Base-by-base conservation (phyloP, 2,888 invertebrate genomes). In the Hypselothyrea guttata region DNA sequence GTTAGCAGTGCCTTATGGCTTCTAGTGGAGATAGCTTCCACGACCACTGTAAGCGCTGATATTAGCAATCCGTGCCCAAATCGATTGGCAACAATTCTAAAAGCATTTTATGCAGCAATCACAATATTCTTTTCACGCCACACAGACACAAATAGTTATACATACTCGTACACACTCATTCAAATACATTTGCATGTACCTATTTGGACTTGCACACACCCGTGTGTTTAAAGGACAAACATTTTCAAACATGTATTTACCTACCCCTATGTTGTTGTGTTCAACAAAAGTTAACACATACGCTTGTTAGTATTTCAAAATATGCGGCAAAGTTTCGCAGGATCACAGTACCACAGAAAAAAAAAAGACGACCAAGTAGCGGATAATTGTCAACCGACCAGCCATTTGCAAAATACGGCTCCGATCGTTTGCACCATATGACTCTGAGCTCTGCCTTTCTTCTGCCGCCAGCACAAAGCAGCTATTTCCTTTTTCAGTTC, bases 71-170 rank as follows among this genome's bases (percentile, higher is more conserved):
- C 78, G 57, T 82, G 71, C 85, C 76, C 60, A 75, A 81, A 81
- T 81, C 79, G 85, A 81, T 81, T 84, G 85, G 83, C 79, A 81
- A 79, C 83, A 69, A 74, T 83, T 84, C 79, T 85, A 75, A 83
- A 78, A 84, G 83, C 83, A 78, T 79, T 85, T 81, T 83, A 84
- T 78, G 70, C 72, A 75, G 71, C 83, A 81, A 78, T 81, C 83
- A 75, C 83, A 78, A 84, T 85, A 75, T 81, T 79, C 85, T 79
- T 78, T 85, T 78, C 75, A 59, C 82, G 68, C 68, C 63, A 57
- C 73, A 68, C 72, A 45, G 49, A 42, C 51, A 47, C 53, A 38
- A 41, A 41, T 13, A 41, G 2, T 22, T 5, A 22, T 22, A 15
- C 18, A 45, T 16, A 53, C 37, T 28, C 16, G 28, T 2, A 33